Conservation (phyloP, 2,888 invertebrate species). For the Drosophila melanocephala region DNA sequence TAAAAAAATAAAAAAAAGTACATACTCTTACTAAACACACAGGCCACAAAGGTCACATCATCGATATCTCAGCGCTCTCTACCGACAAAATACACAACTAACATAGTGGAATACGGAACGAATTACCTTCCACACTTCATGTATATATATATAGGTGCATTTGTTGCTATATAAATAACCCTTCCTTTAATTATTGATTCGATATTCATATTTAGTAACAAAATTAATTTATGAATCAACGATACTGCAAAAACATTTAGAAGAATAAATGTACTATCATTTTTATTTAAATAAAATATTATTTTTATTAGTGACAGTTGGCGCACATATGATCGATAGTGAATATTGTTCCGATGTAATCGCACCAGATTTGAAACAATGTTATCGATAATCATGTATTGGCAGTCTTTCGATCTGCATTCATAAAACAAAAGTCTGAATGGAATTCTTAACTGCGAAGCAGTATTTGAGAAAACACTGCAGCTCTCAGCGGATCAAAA, state of each 20-base stretch:
- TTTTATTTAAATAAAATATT: background rate
- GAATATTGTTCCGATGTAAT: background rate
- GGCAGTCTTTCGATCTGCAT: background rate
- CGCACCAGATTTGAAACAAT: background rate
- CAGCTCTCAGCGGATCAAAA: conserved; percentile 35
- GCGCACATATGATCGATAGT: conserved; percentile 6
- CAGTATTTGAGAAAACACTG: background rate
- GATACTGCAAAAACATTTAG: no score
- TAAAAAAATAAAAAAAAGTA: background rate
- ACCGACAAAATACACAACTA: background rate
- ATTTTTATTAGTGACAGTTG: background rate
- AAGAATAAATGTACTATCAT: background rate
- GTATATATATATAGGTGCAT: no score
- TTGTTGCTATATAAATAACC: no score
- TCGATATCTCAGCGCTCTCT: background rate
- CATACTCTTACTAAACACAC: background rate
- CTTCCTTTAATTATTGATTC: no score
- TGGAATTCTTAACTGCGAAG: conserved; percentile 16
- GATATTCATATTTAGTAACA: no score
- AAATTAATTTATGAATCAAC: no score
- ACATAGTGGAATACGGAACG: background rate
- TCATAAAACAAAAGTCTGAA: background rate
- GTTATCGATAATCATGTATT: background rate
- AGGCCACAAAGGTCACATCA: background rate
- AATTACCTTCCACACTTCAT: background rate